phyloP scores from a whole-genome alignment of 1,140 invertebrate genomes.

The Bombus affinis region DNA sequence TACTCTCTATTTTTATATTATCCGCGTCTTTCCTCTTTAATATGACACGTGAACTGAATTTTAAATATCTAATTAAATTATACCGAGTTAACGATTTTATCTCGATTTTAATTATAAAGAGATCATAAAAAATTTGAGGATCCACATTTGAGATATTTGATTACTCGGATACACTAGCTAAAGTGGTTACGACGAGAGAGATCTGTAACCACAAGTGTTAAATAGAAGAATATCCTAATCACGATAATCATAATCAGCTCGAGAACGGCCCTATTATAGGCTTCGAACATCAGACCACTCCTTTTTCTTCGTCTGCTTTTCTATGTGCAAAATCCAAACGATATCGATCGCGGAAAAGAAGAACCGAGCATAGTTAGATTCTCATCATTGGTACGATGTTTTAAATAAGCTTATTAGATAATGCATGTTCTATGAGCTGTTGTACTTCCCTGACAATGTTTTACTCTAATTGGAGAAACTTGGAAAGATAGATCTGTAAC shows the following conservation, averaged over 20 bases:
- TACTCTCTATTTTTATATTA: neutral
- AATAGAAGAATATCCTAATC: conserved; percentile 30
- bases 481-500: conserved; percentile 8
- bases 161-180: neutral
- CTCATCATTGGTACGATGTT: neutral
- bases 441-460: neutral
- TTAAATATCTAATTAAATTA: neutral
- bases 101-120: neutral
- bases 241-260: conserved; percentile 23
- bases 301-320: neutral
- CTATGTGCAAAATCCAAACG: neutral
- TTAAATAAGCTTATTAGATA: conserved; percentile 10
- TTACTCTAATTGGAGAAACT: conserved; percentile 1
- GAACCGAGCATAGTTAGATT: neutral
- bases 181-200: neutral
- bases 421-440: neutral
- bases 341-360: neutral
- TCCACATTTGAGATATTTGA: neutral
- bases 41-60: neutral
- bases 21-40: neutral
- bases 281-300: neutral
- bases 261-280: neutral
- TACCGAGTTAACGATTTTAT: neutral
- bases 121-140: too few species aligned
- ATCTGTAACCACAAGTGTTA: neutral